These are phyloP conservation scores for Selenia dentaria DNA, from an alignment of 2,888 invertebrate genomes.

Conservation along the genomic window DNA sequence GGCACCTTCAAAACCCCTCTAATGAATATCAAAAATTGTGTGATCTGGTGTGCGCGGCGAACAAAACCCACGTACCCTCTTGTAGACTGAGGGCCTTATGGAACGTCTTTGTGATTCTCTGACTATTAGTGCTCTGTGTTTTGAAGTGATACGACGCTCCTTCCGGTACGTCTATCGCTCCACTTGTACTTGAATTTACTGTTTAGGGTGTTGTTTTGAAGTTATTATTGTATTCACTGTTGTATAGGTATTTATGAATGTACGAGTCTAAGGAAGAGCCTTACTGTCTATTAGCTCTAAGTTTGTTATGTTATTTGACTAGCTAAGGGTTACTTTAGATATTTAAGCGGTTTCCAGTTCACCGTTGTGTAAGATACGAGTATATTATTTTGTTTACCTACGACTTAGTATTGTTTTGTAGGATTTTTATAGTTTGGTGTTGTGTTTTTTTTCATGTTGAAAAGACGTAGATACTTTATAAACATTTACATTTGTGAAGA, in stretches of 20 bases:
- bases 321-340: conserved; percentile 55
- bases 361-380: conserved; percentile 55
- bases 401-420: conserved; percentile 46
- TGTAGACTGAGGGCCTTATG: conserved; percentile 31
- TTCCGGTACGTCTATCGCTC: conserved; percentile 43
- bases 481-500: conserved; percentile 64
- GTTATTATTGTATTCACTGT: conserved; percentile 79
- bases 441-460: conserved; percentile 62
- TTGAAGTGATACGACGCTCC: background rate
- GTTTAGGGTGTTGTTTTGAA: conserved; percentile 71
- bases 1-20: no score
- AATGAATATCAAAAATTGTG: background rate
- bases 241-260: conserved; percentile 72
- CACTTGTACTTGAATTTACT: conserved; percentile 70
- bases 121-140: conserved; percentile 51
- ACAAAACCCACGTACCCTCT: background rate
- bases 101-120: conserved; percentile 61
- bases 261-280: conserved; percentile 70
- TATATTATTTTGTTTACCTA: conserved; percentile 51
- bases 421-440: conserved; percentile 52
- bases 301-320: conserved; percentile 71
- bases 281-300: conserved; percentile 71
- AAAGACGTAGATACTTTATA: conserved; percentile 70
- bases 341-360: conserved; percentile 53
- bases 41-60: conserved; percentile 48